These are phyloP conservation scores for Vanessa tameamea DNA, from an alignment of 1,140 invertebrate species.

Conservation along the genomic window DNA sequence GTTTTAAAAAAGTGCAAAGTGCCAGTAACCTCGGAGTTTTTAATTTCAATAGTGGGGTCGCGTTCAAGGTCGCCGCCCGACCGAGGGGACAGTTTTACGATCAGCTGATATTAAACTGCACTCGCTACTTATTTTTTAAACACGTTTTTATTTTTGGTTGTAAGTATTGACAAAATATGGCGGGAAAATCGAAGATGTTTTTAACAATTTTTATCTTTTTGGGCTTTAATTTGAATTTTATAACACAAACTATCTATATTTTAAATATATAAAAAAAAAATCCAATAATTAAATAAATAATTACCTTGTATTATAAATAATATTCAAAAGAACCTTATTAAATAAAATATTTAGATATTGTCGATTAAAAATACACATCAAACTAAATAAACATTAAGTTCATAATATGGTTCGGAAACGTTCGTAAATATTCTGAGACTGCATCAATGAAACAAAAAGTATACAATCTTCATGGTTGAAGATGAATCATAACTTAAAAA, in stretches of 20 bases:
- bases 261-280: too few species aligned
- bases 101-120: constrained; percentile 54
- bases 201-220: too few species aligned
- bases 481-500: neutral
- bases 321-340: too few species aligned
- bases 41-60: constrained; percentile 80
- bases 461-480: neutral
- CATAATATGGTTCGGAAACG: too few species aligned
- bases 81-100: constrained; percentile 66
- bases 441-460: neutral
- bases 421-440: too few species aligned
- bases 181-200: neutral
- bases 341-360: too few species aligned
- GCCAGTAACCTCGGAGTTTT: constrained; percentile 77
- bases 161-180: neutral
- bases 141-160: neutral
- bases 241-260: too few species aligned
- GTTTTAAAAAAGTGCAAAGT: constrained; percentile 75
- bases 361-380: too few species aligned
- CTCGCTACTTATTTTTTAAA: neutral
- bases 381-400: too few species aligned
- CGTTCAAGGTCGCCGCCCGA: constrained; percentile 54
- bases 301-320: too few species aligned
- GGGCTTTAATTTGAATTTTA: too few species aligned
- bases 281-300: too few species aligned